Evolutionary conservation across 2,888 invertebrate species (phyloP).

Genomic region (Plagodis dolabraria): DNA sequence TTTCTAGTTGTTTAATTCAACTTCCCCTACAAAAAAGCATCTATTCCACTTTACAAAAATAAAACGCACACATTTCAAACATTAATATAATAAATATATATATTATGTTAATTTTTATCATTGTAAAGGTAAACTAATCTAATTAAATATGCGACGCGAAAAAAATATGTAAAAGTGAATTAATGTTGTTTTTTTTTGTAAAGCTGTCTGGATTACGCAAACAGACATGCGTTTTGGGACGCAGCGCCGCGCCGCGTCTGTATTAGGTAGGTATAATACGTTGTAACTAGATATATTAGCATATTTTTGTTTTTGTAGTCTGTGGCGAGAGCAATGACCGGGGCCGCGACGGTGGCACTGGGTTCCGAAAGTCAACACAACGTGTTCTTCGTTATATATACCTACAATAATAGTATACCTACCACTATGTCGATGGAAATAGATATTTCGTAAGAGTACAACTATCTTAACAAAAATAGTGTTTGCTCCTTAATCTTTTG

Average conservation of each 20-base stretch:
- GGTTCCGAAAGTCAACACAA: conserved; percentile 45
- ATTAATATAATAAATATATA: no score
- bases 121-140: background rate
- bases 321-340: conserved; percentile 60
- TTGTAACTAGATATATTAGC: conserved; percentile 31
- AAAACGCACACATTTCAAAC: no score
- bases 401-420: no score
- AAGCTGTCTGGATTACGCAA: conserved; percentile 15
- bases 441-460: conserved; percentile 29
- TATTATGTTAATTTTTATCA: no score
- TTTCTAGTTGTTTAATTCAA: background rate
- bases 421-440: conserved; percentile 23
- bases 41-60: no score
- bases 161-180: conserved; percentile 12
- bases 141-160: conserved; percentile 13
- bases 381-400: conserved; percentile 5
- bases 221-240: conserved; percentile 5
- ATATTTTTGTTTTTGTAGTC: conserved; percentile 50
- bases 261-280: conserved; percentile 29
- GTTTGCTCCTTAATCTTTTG: conserved; percentile 16
- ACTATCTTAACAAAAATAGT: conserved; percentile 24
- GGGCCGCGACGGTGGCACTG: conserved; percentile 54
- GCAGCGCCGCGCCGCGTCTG: background rate
- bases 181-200: conserved; percentile 6
- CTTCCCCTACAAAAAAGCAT: background rate